Conservation (phyloP, 2,888 invertebrate species). For the Eumerus sabulonum region DNA sequence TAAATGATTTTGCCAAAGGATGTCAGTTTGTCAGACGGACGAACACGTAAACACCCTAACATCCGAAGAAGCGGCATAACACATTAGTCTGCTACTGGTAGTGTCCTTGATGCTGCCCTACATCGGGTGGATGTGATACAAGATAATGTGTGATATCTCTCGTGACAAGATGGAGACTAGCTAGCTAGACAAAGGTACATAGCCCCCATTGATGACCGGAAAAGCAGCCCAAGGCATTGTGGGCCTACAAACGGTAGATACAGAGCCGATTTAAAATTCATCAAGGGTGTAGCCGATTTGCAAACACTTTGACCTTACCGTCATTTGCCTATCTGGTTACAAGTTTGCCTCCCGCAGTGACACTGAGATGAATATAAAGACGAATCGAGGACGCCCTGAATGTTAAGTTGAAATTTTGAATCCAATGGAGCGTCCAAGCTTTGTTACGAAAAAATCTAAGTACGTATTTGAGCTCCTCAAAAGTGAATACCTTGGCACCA, state of each 20-base stretch:
- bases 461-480: too few species aligned
- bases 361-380: constrained; percentile 46
- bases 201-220: too few species aligned
- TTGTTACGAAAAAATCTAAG: too few species aligned
- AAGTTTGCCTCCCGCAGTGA: background rate
- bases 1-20: constrained; percentile 62
- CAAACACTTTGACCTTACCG: background rate
- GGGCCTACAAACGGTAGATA: background rate
- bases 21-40: constrained; percentile 65
- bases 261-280: constrained; percentile 21
- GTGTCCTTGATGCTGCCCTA: constrained; percentile 37
- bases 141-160: too few species aligned
- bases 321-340: constrained; percentile 21
- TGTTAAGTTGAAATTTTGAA: constrained; percentile 28
- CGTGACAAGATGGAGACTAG: too few species aligned
- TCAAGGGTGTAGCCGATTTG: constrained; percentile 17
- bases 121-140: background rate
- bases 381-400: constrained; percentile 29
- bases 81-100: constrained; percentile 53
- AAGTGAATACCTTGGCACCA: too few species aligned
- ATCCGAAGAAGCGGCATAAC: constrained; percentile 52
- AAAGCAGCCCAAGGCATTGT: constrained; percentile 9
- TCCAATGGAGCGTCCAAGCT: too few species aligned
- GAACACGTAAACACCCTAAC: too few species aligned
- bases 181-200: too few species aligned